A percentile compares a stretch with the other conserved stretches of the same genome.
These are phyloP conservation scores for Callyntrura sp. DNA, from an alignment of 2,888 invertebrate genomes.

Conservation along the genomic window DNA sequence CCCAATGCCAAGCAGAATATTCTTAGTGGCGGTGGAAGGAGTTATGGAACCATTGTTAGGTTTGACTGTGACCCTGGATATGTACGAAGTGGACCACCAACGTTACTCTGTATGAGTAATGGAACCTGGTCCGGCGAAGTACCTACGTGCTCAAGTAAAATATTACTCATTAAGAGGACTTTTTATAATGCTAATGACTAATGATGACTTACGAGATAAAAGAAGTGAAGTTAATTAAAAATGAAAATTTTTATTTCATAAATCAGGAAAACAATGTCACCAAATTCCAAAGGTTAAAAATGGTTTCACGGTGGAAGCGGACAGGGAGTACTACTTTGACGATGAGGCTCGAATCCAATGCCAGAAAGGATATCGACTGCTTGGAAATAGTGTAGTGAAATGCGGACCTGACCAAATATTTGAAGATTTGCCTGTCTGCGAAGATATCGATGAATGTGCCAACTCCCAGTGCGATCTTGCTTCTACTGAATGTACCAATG, in stretches of 20 bases:
- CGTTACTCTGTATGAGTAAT: conserved; percentile 97
- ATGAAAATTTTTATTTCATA: conserved; percentile 32
- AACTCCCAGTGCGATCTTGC: conserved; percentile 95
- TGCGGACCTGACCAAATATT: conserved; percentile 95
- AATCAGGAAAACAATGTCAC: conserved; percentile 89
- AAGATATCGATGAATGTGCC: conserved; percentile 94
- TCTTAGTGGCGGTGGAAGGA: conserved; percentile 95
- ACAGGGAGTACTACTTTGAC: conserved; percentile 92
- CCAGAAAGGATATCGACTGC: conserved; percentile 94
- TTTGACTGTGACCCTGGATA: conserved; percentile 97
- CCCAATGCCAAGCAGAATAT: conserved; percentile 94
- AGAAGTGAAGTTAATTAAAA: not conserved
- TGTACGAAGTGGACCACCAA: conserved; percentile 94
- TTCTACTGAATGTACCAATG: conserved; percentile 96
- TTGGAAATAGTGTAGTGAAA: conserved; percentile 92
- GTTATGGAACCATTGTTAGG: conserved; percentile 96
- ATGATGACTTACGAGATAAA: conserved; percentile 4
- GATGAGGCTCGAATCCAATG: conserved; percentile 97
- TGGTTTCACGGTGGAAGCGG: conserved; percentile 93
- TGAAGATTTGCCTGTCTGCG: conserved; percentile 93
- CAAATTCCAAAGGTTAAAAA: conserved; percentile 93
- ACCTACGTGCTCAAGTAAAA: conserved; percentile 92
- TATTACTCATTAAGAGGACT: not conserved
- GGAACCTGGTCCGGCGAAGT: conserved; percentile 98
- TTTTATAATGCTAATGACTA: not conserved